Percentiles rank a stretch among this genome's conserved stretches.
phyloP scores from a whole-genome alignment of 1,140 invertebrate species.

The Hirudo medicinalis region DNA sequence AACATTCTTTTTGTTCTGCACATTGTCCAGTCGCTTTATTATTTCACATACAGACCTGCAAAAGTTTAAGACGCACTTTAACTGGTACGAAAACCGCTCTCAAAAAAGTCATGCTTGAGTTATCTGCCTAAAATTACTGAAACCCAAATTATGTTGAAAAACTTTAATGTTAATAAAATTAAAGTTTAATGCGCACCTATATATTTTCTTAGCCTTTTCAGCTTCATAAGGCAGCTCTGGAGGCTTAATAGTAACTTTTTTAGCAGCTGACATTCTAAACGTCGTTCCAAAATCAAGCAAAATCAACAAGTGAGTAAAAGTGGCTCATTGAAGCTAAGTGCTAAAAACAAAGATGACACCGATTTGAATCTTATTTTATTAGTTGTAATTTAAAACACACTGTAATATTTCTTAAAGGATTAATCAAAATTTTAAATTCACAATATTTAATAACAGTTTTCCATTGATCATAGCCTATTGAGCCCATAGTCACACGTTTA shows the following conservation, averaged over 20 bases:
- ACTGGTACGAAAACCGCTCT: not conserved
- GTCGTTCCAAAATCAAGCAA: too few species aligned
- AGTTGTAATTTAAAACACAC: too few species aligned
- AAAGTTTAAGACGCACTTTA: slow-evolving; percentile 5
- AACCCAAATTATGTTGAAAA: not conserved
- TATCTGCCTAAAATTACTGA: not conserved
- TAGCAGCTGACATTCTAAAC: not conserved
- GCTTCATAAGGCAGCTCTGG: not conserved
- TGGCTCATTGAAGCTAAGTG: too few species aligned
- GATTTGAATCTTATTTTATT: too few species aligned
- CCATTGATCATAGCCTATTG: too few species aligned
- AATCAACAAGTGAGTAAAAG: too few species aligned
- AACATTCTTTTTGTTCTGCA: slow-evolving; percentile 35
- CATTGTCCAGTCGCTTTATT: slow-evolving; percentile 35
- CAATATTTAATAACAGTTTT: too few species aligned
- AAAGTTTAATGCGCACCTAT: not conserved
- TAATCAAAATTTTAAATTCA: too few species aligned
- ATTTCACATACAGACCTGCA: slow-evolving; percentile 35
- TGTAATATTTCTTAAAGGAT: too few species aligned
- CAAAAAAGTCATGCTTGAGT: not conserved
- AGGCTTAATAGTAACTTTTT: slow-evolving; percentile 11
- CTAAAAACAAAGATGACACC: too few species aligned
- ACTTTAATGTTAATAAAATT: too few species aligned
- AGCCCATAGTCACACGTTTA: too few species aligned
- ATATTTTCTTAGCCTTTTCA: slow-evolving; percentile 7